These are phyloP conservation scores for Aselliscus stoliczkanus DNA, from an alignment of 2,797 vertebrate genomes.

Conservation along the genomic window DNA sequence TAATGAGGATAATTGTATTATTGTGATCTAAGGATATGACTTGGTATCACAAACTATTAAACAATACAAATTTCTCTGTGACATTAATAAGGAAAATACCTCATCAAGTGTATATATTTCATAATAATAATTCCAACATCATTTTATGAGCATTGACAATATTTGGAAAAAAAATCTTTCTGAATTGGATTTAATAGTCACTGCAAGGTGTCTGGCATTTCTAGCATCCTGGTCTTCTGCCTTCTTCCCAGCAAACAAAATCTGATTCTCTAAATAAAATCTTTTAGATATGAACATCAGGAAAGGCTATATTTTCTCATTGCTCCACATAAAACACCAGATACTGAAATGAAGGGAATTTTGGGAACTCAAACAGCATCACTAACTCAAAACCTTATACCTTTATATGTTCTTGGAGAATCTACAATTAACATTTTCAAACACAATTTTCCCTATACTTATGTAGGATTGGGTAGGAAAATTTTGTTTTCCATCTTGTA, in stretches of 20 bases:
- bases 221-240: background rate
- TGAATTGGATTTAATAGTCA: background rate
- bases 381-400: background rate
- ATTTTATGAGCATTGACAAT: background rate
- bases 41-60: background rate
- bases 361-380: background rate
- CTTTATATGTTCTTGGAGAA: background rate
- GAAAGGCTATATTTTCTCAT: background rate
- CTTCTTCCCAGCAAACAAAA: background rate
- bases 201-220: background rate
- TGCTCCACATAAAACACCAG: background rate
- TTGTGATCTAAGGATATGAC: background rate
- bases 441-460: background rate
- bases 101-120: background rate
- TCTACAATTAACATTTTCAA: background rate
- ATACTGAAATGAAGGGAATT: background rate
- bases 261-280: slow-evolving; percentile 1
- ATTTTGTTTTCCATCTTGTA: background rate
- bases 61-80: background rate
- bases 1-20: background rate
- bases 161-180: background rate
- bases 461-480: background rate
- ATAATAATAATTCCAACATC: background rate
- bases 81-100: background rate
- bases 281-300: background rate